Base-by-base conservation (phyloP, 1,140 invertebrate genomes). In the Procambarus clarkii region DNA sequence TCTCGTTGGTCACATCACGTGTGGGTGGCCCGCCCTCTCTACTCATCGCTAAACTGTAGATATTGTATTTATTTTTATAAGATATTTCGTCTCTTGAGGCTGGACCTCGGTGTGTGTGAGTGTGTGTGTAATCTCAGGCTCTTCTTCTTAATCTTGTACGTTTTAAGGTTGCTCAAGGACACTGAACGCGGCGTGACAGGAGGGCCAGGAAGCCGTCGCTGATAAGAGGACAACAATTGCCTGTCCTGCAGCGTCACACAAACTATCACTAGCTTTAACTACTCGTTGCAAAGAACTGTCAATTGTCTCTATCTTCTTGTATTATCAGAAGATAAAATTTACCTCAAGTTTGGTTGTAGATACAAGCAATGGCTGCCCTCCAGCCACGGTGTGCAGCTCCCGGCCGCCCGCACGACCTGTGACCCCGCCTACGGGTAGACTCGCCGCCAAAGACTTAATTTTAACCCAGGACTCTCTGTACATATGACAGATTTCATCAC, bases 111-210 rank as follows among this genome's bases (percentile, higher is more conserved):
- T 34, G 24, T 58, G 50, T 82, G 18, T n/a, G n/a, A 60, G 24
- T 50, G 1, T 34, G 24, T 58, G 24, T 82, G 18, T n/a, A 50
- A 82, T 24, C 80, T 82, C 80, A 82, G 80, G 80, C 80, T 82
- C 46, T 82, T 34, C 24, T n/a, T 60, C 78, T 50, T 24, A 60
- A 54, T 13, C 48, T 24, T 82, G 48, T 18, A 58, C 24, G 60
- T 54, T 50, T 82, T 79, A 82, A 82, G 80, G 48, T 82, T 82
- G 80, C 80, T 82, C 80, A 82, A 82, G 34, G 80, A 82, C 80
- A 82, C 15, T 50, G 80, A 54, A 82, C 69, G 24, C 5, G 69
- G 69, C 34, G 69, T 34, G 69, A 11, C n/a, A 21, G 34, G 24
- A 18, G n/a, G 69, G n/a, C n/a, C 5, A 34, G 69, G 7, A 74